These are phyloP conservation scores for Sebastes jordani DNA, from an alignment of 2,797 vertebrate genomes.

Conservation along the genomic window DNA sequence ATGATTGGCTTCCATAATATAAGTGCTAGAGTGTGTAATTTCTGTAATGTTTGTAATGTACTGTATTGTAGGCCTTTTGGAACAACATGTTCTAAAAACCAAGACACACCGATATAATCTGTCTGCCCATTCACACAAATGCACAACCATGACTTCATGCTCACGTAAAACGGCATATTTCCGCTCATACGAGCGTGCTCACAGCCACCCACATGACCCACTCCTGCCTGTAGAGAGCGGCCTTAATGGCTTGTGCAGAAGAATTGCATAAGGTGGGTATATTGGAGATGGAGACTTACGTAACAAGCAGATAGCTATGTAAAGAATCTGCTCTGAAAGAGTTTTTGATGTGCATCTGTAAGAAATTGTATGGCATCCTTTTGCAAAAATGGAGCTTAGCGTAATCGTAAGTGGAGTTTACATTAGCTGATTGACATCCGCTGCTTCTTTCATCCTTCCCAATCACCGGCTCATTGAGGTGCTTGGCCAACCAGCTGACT, in stretches of 20 bases:
- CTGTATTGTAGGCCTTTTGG: background rate
- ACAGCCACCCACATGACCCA: conserved; percentile 3
- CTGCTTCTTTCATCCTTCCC: conserved; percentile 1
- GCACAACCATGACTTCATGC: background rate
- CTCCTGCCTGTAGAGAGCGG: background rate
- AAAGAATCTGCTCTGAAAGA: background rate
- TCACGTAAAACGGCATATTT: background rate
- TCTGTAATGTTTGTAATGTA: conserved; percentile 2
- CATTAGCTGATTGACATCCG: background rate
- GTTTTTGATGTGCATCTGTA: background rate
- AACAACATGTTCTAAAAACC: conserved; percentile 3
- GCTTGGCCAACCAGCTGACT: background rate
- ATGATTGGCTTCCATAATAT: background rate
- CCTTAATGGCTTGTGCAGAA: conserved; percentile 1
- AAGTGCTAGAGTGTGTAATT: background rate
- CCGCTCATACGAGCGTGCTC: background rate
- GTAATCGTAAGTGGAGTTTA: background rate
- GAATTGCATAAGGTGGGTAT: background rate
- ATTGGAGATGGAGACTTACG: background rate
- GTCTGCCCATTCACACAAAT: conserved; percentile 4
- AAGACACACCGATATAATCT: background rate
- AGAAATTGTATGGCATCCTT: background rate
- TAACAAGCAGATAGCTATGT: background rate
- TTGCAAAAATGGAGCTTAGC: background rate
- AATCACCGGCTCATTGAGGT: background rate